Percentiles rank a stretch among this genome's conserved stretches.
Conservation (phyloP, 2,113 vertebrate species). For the Orientallactaga bullata region DNA sequence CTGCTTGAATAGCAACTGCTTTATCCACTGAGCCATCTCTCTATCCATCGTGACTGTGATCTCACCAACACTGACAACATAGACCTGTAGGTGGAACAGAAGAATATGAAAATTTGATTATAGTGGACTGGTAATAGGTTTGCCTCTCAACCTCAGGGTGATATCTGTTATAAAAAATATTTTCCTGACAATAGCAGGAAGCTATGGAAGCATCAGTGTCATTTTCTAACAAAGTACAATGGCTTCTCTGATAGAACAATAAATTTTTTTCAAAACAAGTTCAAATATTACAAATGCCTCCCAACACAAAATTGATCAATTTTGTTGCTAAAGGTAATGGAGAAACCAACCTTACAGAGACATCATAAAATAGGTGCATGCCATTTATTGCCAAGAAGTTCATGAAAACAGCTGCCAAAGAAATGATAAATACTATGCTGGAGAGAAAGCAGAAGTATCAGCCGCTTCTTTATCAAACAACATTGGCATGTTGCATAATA, state of each 20-base stretch:
- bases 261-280: slow-evolving; percentile 39
- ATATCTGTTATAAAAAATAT: slow-evolving; percentile 27
- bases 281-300: slow-evolving; percentile 43
- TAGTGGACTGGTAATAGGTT: neutral
- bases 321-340: slow-evolving; percentile 48
- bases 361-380: neutral
- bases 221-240: slow-evolving; percentile 60
- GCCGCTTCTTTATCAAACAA: slow-evolving; percentile 22
- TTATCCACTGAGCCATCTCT: no score
- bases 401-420: slow-evolving; percentile 6
- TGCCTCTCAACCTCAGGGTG: neutral
- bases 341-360: slow-evolving; percentile 22
- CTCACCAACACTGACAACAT: neutral
- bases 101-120: slow-evolving; percentile 42
- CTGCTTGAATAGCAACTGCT: no score
- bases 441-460: slow-evolving; percentile 21
- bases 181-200: slow-evolving; percentile 57
- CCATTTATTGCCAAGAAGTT: neutral
- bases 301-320: slow-evolving; percentile 7
- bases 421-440: slow-evolving; percentile 34
- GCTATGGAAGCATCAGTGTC: slow-evolving; percentile 40
- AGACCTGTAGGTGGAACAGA: neutral
- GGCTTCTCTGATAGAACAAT: slow-evolving; percentile 46
- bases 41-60: neutral
- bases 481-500: neutral